These are phyloP conservation scores for Ostrea denselamellosa DNA, from an alignment of 1,140 invertebrate species.

Conservation along the genomic window DNA sequence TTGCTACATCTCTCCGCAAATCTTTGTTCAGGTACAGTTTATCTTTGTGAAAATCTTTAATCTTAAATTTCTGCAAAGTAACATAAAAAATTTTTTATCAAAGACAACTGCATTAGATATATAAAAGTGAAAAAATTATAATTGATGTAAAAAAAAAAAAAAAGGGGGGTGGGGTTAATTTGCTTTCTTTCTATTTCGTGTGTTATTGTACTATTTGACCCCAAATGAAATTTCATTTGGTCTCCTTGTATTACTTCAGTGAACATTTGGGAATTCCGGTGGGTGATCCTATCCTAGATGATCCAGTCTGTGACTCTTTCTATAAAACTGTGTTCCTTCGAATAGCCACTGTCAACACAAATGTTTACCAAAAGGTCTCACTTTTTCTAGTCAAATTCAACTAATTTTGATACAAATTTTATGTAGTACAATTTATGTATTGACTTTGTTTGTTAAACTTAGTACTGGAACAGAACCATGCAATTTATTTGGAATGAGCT, in stretches of 20 bases:
- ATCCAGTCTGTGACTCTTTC: slow-evolving; percentile 83
- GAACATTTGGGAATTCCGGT: slow-evolving; percentile 90
- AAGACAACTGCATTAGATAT: neutral
- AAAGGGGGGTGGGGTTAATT: too few relatives aligned
- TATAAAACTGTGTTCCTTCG: slow-evolving; percentile 90
- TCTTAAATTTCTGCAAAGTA: neutral
- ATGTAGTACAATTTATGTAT: too few relatives aligned
- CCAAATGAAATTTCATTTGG: neutral
- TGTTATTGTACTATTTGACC: neutral
- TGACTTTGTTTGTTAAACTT: neutral
- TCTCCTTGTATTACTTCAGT: slow-evolving; percentile 70
- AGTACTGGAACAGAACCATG: neutral
- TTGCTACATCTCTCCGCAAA: slow-evolving; percentile 90
- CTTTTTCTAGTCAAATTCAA: neutral
- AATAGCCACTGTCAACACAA: slow-evolving; percentile 89
- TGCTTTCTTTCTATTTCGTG: neutral
- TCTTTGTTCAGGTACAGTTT: slow-evolving; percentile 85
- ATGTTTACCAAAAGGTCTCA: slow-evolving; percentile 90
- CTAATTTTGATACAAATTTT: too few relatives aligned
- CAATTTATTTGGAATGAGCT: too few relatives aligned
- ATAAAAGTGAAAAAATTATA: neutral
- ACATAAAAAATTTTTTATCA: too few relatives aligned
- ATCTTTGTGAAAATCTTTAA: slow-evolving; percentile 11
- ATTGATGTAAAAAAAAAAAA: neutral
- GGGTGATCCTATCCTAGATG: slow-evolving; percentile 84